These are phyloP conservation scores for Mythimna albipuncta DNA, from an alignment of 2,888 invertebrate species.

Conservation along the genomic window DNA sequence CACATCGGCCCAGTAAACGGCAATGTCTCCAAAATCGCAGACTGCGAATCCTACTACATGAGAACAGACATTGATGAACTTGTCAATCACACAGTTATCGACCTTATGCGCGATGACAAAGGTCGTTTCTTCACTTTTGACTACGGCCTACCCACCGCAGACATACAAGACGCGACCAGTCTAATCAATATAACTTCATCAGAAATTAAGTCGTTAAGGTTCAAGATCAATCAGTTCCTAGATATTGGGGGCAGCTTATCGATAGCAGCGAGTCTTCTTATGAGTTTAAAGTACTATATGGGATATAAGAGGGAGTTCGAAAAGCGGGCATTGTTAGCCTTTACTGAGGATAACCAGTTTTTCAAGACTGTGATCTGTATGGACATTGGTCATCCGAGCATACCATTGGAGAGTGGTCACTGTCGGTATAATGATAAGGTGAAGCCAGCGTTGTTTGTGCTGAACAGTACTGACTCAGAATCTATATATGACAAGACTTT, in stretches of 20 bases:
- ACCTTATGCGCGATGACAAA: conserved; percentile 91
- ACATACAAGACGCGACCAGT: conserved; percentile 92
- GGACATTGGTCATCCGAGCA: conserved; percentile 90
- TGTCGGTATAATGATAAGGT: conserved; percentile 90
- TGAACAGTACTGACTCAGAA: conserved; percentile 92
- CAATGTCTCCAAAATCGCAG: conserved; percentile 74
- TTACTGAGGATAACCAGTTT: conserved; percentile 86
- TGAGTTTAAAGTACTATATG: conserved; percentile 89
- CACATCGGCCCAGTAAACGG: conserved; percentile 71
- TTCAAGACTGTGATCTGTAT: conserved; percentile 92
- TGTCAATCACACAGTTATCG: conserved; percentile 75
- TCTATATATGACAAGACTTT: conserved; percentile 92
- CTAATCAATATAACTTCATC: conserved; percentile 93
- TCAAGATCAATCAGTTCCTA: conserved; percentile 92
- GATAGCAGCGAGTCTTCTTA: conserved; percentile 93
- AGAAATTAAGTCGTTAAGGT: conserved; percentile 92
- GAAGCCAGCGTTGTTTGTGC: conserved; percentile 90
- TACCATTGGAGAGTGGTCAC: conserved; percentile 91
- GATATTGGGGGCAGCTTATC: conserved; percentile 96
- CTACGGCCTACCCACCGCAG: conserved; percentile 92
- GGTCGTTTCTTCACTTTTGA: conserved; percentile 95
- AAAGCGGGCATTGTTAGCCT: conserved; percentile 78
- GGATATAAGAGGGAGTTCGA: conserved; percentile 80
- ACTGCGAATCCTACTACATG: conserved; percentile 81
- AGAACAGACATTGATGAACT: conserved; percentile 73